Conservation (phyloP, 2,797 vertebrate genomes). For the Phyllotis vaccarum region DNA sequence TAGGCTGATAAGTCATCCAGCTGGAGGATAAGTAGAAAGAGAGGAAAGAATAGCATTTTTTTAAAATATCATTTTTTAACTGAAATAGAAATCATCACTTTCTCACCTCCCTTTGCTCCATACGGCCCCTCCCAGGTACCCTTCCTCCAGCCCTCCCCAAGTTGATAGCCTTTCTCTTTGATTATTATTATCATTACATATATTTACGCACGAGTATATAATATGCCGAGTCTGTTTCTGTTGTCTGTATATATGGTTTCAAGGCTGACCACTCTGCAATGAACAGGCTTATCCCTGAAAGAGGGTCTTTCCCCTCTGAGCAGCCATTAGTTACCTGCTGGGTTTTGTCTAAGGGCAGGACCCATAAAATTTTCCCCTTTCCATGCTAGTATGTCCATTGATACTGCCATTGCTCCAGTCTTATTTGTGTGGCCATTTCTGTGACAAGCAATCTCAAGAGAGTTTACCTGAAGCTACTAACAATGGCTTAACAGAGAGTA, state of each 20-base stretch:
- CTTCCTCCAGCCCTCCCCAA: not conserved
- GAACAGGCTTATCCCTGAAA: not conserved
- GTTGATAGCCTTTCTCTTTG: not conserved
- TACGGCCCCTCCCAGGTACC: not conserved
- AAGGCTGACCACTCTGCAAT: not conserved
- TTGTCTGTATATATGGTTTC: not conserved
- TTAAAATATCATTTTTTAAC: not conserved
- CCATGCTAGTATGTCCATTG: not conserved
- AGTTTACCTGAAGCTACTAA: constrained; percentile 12
- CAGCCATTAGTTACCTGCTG: not conserved
- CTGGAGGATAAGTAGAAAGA: not conserved
- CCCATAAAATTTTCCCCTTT: not conserved
- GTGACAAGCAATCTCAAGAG: not conserved
- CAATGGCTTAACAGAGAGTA: not conserved
- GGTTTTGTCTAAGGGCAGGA: not conserved
- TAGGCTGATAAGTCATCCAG: not conserved
- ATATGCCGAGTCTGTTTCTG: not conserved
- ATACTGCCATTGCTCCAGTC: not conserved
- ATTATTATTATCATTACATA: not conserved
- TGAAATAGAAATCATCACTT: not conserved
- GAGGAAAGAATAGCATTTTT: not conserved
- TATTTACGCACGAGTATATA: not conserved
- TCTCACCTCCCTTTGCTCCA: not conserved
- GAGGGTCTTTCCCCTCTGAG: not conserved
- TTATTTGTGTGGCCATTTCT: not conserved